Evolutionary conservation across 2,888 invertebrate genomes (phyloP), one percentile per base, ranked within the genome.

Genomic region (Crioceris asparagi): DNA sequence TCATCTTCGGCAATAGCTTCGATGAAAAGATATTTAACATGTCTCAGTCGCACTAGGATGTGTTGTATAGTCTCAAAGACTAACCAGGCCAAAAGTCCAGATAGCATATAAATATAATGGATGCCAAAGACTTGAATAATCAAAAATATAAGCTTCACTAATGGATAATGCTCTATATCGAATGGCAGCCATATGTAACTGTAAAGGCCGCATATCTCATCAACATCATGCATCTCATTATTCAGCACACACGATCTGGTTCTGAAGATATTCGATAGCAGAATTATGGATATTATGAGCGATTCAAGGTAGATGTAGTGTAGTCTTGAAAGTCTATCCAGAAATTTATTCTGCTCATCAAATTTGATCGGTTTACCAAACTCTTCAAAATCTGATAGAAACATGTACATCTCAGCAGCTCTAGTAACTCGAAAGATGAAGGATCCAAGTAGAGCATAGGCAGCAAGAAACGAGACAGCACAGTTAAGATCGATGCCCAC

Each of bases 131-230:
- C 5, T 25, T 41, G 41, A 7, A 39, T 3, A 3, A 31, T 7
- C 14, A 38, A 10, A 18, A 38, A 41, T 10, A 44, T 26, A 29
- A 41, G 36, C n/a, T 36, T 36, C 7, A 26, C 27, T n/a, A n/a
- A n/a, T 4, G 44, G 41, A 15, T 31, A 27, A 17, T 31, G 36
- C 23, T 41, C 36, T 11, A 44, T 40, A 15, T 41, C 18, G 21
- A 44, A 41, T 1, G 44, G 44, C 40, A 38, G 23, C 44, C 44
- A 44, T 4, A 40, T 40, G 18, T 44, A 35, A 1, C 40, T 31
- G 21, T 40, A 32, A 6, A 44, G 32, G 16, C 44, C 41, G 11
- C 44, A 44, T 7, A 41, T 34, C 38, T 44, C 44, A 4, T 30
- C 27, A 17, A 39, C 25, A 15, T 29, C 30, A 10, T 32, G 29